These are phyloP conservation scores for Chloroclystis v-ata DNA, from an alignment of 2,888 invertebrate species.

Conservation along the genomic window DNA sequence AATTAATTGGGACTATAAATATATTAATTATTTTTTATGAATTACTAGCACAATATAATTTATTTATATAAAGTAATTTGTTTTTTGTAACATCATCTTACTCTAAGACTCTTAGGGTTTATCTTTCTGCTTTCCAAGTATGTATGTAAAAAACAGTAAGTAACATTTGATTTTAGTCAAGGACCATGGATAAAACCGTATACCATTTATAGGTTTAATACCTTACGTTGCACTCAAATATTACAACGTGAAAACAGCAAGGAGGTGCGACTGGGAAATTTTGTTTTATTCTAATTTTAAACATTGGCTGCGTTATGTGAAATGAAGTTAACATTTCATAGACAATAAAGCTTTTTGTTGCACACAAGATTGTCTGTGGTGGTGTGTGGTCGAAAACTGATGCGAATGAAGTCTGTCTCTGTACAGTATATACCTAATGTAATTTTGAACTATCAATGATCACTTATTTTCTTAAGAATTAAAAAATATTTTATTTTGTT, in stretches of 20 bases:
- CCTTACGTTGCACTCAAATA: slow-evolving; percentile 32
- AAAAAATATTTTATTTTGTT: no score
- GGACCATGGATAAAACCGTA: not conserved
- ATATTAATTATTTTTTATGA: no score
- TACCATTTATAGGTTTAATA: slow-evolving; percentile 37
- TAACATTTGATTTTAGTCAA: not conserved
- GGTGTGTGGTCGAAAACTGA: not conserved
- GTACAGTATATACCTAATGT: not conserved
- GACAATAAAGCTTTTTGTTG: slow-evolving; percentile 1
- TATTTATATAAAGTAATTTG: no score
- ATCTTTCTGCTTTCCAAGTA: no score
- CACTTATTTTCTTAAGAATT: no score
- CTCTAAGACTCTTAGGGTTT: no score
- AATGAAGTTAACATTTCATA: slow-evolving; percentile 19
- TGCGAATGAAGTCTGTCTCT: not conserved
- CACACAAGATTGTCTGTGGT: not conserved
- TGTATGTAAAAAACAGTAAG: no score
- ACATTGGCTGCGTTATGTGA: slow-evolving; percentile 26
- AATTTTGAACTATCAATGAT: no score
- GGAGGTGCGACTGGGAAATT: slow-evolving; percentile 21
- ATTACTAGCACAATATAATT: no score
- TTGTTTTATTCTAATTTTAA: slow-evolving; percentile 32
- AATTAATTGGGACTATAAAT: no score
- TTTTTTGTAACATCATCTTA: no score
- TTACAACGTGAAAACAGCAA: slow-evolving; percentile 32